Conservation (phyloP, 2,113 vertebrate genomes). For the Dryoscopus gambensis region DNA sequence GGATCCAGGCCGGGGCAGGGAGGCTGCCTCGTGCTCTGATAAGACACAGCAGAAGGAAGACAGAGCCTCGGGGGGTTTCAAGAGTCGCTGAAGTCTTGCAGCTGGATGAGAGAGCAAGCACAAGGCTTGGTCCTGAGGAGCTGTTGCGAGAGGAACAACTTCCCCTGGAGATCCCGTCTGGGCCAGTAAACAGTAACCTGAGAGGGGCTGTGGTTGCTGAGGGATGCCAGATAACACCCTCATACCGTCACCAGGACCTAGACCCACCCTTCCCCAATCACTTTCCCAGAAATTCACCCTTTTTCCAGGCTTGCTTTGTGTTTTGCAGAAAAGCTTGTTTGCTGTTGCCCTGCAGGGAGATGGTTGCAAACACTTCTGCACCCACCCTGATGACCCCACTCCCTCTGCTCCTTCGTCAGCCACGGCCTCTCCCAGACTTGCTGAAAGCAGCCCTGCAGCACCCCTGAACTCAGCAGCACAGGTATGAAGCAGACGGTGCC, state of each 20-base stretch:
- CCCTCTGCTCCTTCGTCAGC: not conserved
- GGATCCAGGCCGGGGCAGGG: not conserved
- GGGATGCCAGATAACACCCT: not conserved
- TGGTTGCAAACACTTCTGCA: not conserved
- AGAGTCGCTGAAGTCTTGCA: not conserved
- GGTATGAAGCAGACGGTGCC: not conserved
- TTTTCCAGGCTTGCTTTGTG: not conserved
- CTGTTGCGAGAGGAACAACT: not conserved
- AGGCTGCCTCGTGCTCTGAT: not conserved
- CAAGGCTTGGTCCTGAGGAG: not conserved
- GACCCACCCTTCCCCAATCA: not conserved
- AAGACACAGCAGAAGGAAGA: conserved; percentile 6
- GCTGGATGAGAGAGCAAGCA: not conserved
- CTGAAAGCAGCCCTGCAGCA: not conserved
- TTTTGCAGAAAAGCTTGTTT: not conserved
- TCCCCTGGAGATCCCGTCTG: not conserved
- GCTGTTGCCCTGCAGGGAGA: rapidly evolving
- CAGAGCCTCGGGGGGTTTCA: not conserved
- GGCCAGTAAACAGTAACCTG: conserved; percentile 7
- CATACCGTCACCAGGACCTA: not conserved
- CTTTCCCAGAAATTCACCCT: not conserved
- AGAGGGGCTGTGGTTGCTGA: conserved; percentile 5
- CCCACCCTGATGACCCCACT: rapidly evolving
- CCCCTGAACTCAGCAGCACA: rapidly evolving
- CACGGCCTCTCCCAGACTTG: not conserved